Evolutionary conservation across 2,113 vertebrate species (phyloP).

Genomic region (Prionailurus viverrinus): DNA sequence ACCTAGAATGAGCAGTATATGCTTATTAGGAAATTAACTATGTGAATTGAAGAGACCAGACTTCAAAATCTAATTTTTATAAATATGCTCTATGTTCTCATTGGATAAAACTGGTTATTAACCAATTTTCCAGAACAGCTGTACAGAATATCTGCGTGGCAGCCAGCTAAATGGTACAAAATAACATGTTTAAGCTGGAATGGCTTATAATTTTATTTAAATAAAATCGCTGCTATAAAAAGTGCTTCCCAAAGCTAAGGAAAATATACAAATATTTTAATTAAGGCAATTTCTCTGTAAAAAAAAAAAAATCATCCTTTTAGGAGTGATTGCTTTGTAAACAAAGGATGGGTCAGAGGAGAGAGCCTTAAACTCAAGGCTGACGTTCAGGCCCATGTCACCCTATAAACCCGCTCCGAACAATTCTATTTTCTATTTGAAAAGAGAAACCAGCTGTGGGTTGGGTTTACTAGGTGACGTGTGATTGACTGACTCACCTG

Average conservation of each 20-base stretch:
- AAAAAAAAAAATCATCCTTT: constrained; percentile 73
- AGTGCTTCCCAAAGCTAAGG: constrained; percentile 70
- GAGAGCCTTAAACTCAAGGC: constrained; percentile 70
- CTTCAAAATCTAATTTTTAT: constrained; percentile 84
- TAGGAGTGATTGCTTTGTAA: constrained; percentile 72
- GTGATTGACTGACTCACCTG: constrained; percentile 82
- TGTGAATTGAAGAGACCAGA: constrained; percentile 75
- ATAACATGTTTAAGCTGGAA: constrained; percentile 67
- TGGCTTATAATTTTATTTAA: constrained; percentile 76
- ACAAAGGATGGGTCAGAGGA: constrained; percentile 76
- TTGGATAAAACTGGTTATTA: constrained; percentile 84
- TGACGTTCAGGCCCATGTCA: constrained; percentile 77
- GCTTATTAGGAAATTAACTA: constrained; percentile 73
- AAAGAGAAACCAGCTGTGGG: constrained; percentile 81
- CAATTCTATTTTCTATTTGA: constrained; percentile 80
- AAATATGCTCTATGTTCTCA: constrained; percentile 76
- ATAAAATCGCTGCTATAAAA: constrained; percentile 71
- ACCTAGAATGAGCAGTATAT: constrained; percentile 39
- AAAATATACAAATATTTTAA: constrained; percentile 83
- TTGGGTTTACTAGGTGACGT: constrained; percentile 73
- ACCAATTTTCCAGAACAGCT: constrained; percentile 84
- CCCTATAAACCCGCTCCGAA: constrained; percentile 76
- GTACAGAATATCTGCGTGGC: constrained; percentile 80
- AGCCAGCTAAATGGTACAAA: constrained; percentile 79
- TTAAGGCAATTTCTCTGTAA: constrained; percentile 70